Percentiles rank a stretch among this genome's conserved stretches.
Evolutionary conservation across 2,113 vertebrate genomes (phyloP).

Genomic region (Caranx ignobilis): DNA sequence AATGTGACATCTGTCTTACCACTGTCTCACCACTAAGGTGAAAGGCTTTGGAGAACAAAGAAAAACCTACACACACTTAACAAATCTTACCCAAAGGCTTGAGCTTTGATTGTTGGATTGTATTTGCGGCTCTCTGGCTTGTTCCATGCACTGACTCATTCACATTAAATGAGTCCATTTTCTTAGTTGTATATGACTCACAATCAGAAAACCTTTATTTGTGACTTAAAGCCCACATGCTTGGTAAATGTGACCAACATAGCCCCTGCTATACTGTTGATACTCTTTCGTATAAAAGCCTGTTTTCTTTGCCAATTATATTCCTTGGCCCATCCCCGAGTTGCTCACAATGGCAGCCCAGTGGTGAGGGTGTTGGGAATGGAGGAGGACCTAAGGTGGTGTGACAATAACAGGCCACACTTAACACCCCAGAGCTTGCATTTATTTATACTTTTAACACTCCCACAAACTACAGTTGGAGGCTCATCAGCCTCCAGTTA

Average conservation of each 20-base stretch:
- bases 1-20: conserved; percentile 45
- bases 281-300: conserved; percentile 6
- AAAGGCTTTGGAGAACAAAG: conserved; percentile 24
- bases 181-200: conserved; percentile 30
- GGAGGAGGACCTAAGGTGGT: conserved; percentile 62
- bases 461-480: conserved; percentile 75
- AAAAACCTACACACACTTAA: not conserved
- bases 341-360: conserved; percentile 35
- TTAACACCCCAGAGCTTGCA: conserved; percentile 43
- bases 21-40: not conserved
- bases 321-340: conserved; percentile 21
- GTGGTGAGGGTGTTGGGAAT: conserved; percentile 34
- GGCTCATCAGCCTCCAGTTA: conserved; percentile 49
- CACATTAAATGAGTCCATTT: not conserved
- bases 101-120: conserved; percentile 27
- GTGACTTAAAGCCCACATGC: conserved; percentile 6
- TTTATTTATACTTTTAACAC: conserved; percentile 79
- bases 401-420: conserved; percentile 66
- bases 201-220: conserved; percentile 1
- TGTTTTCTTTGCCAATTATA: conserved; percentile 16
- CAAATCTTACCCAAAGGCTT: conserved; percentile 22
- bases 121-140: conserved; percentile 24
- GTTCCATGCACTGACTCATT: conserved; percentile 43
- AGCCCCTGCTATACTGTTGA: conserved; percentile 28
- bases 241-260: conserved; percentile 23